These are phyloP conservation scores for Apis florea DNA, from an alignment of 1,140 invertebrate genomes.

Conservation along the genomic window DNA sequence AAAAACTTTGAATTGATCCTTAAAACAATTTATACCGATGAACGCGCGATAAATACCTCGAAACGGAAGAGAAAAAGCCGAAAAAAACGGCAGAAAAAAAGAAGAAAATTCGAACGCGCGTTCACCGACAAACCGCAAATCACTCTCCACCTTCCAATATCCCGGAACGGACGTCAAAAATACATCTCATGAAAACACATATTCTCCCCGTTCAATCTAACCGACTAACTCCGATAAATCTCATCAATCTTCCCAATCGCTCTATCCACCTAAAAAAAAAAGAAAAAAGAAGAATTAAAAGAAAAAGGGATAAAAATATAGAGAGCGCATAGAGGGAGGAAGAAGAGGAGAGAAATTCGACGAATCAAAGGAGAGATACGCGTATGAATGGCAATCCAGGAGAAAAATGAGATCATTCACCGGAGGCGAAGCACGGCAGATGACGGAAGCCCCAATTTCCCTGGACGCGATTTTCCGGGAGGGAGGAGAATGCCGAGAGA, in stretches of 20 bases:
- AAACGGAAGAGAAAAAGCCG: no score
- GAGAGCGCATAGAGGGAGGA: no score
- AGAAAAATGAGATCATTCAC: constrained; percentile 7
- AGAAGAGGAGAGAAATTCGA: no score
- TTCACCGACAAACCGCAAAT: background rate
- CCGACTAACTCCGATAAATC: background rate
- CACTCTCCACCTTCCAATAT: background rate
- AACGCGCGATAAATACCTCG: no score
- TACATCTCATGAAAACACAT: background rate
- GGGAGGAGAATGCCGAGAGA: no score
- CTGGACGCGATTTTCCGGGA: background rate
- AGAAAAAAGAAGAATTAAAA: no score
- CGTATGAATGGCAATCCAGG: background rate
- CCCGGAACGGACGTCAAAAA: background rate
- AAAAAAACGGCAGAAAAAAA: background rate
- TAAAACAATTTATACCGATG: no score
- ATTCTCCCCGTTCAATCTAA: background rate
- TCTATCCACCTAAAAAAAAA: background rate
- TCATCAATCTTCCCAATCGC: background rate
- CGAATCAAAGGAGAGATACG: background rate
- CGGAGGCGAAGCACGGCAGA: background rate
- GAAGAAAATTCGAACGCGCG: background rate
- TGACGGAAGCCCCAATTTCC: constrained; percentile 2
- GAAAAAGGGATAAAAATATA: no score
- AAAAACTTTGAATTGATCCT: no score